Evolutionary conservation across 1,140 invertebrate species (phyloP).

Genomic region (Caerostris darwini): DNA sequence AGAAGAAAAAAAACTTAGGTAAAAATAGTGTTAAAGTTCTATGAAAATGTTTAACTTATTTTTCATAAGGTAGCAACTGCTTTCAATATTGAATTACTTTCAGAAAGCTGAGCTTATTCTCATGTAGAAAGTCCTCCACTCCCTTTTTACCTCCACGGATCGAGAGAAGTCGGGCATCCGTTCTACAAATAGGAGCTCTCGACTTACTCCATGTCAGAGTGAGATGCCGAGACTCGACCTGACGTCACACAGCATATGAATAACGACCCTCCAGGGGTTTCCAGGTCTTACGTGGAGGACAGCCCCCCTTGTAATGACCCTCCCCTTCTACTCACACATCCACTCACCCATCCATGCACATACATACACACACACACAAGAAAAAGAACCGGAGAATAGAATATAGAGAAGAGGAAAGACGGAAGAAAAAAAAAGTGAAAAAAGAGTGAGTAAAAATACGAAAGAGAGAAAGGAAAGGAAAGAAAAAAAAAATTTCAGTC

Average conservation of each 20-base stretch:
- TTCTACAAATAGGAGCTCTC: constrained; percentile 44
- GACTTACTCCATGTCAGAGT: constrained; percentile 42
- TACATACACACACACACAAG: constrained; percentile 1
- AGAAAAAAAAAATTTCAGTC: constrained; percentile 58
- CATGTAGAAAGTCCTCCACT: background rate
- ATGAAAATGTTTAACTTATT: no score
- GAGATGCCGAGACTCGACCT: constrained; percentile 27
- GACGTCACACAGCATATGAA: constrained; percentile 73
- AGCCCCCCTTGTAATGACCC: constrained; percentile 57
- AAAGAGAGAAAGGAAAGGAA: constrained; percentile 36
- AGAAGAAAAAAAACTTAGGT: no score
- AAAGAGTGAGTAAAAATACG: constrained; percentile 41
- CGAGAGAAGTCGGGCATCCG: background rate
- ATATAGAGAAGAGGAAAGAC: constrained; percentile 16
- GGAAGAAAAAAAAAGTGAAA: constrained; percentile 40
- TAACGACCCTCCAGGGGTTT: constrained; percentile 65
- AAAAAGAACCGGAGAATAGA: constrained; percentile 51
- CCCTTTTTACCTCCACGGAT: background rate
- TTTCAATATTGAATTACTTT: background rate
- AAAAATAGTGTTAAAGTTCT: no score
- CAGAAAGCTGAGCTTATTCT: background rate
- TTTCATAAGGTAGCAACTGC: no score
- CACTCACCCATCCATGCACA: background rate
- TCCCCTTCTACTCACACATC: constrained; percentile 16
- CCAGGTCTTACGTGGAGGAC: constrained; percentile 69